These are phyloP conservation scores for Tanytarsus gracilentus DNA, from an alignment of 2,888 invertebrate genomes.

Conservation along the genomic window DNA sequence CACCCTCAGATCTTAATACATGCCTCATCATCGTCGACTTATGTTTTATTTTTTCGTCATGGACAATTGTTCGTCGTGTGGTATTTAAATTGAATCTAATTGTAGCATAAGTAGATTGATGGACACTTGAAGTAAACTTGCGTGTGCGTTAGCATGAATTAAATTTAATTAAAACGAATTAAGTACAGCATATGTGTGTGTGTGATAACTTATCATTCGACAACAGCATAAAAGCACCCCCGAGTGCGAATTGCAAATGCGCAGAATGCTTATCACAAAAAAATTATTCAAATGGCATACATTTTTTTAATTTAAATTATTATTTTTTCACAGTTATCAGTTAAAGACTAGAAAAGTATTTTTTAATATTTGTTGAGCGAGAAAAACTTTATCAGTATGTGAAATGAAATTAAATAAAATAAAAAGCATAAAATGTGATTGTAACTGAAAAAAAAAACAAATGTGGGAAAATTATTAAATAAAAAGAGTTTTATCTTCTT, in stretches of 20 bases:
- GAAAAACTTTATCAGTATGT: constrained; percentile 20
- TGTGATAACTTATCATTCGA: neutral
- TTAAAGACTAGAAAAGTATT: constrained; percentile 12
- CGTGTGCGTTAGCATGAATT: too few relatives aligned
- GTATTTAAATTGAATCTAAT: constrained; percentile 24
- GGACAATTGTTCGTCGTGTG: neutral
- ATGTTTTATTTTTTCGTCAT: constrained; percentile 7
- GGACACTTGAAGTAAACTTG: constrained; percentile 5
- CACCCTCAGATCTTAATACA: constrained; percentile 17
- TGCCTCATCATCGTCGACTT: constrained; percentile 21
- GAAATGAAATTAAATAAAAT: constrained; percentile 11
- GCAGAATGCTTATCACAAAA: too few relatives aligned
- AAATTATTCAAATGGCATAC: too few relatives aligned
- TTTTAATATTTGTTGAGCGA: too few relatives aligned
- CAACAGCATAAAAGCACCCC: too few relatives aligned
- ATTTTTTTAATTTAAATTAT: neutral
- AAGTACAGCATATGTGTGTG: neutral
- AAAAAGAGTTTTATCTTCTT: neutral
- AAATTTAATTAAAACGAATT: constrained; percentile 27
- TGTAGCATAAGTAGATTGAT: constrained; percentile 1
- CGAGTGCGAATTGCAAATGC: too few relatives aligned
- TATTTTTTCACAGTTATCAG: constrained; percentile 21
- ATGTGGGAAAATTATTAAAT: constrained; percentile 7
- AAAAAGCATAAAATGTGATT: neutral
- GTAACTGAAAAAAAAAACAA: neutral